Percentiles rank a stretch among this genome's conserved stretches.
Conservation (phyloP, 2,113 vertebrate species). For the Nibea albiflora region DNA sequence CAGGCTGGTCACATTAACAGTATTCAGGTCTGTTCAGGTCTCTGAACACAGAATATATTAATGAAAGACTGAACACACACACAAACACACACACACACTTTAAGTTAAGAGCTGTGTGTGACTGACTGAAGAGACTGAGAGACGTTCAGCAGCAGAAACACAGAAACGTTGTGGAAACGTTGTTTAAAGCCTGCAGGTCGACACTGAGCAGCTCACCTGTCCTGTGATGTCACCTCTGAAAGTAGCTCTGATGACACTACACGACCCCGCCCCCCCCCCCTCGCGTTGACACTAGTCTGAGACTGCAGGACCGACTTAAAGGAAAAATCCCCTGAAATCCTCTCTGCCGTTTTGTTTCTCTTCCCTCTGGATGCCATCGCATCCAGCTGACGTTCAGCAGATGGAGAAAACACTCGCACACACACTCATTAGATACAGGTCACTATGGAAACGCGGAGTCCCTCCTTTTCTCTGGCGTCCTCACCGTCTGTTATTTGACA, state of each 20-base stretch:
- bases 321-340: conserved; percentile 19
- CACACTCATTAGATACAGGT: too few relatives aligned
- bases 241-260: conserved; percentile 29
- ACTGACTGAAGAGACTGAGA: conserved; percentile 19
- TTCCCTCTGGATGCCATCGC: too few relatives aligned
- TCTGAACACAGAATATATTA: conserved; percentile 54
- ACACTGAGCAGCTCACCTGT: conserved; percentile 43
- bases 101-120: not conserved
- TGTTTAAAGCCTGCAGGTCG: conserved; percentile 22
- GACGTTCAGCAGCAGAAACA: conserved; percentile 20
- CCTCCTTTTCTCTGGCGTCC: too few relatives aligned
- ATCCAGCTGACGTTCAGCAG: too few relatives aligned
- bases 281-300: conserved; percentile 1
- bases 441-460: too few relatives aligned
- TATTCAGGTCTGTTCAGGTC: conserved; percentile 64
- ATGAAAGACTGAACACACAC: conserved; percentile 23
- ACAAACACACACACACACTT: not conserved
- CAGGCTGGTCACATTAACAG: conserved; percentile 35
- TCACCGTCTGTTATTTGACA: too few relatives aligned
- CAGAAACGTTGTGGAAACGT: conserved; percentile 8
- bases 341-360: not conserved
- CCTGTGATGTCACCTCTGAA: conserved; percentile 32
- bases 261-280: not conserved
- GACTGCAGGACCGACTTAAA: conserved; percentile 2
- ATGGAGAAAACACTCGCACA: too few relatives aligned